phyloP scores from a whole-genome alignment of 2,797 vertebrate species.

The Lerista edwardsae region DNA sequence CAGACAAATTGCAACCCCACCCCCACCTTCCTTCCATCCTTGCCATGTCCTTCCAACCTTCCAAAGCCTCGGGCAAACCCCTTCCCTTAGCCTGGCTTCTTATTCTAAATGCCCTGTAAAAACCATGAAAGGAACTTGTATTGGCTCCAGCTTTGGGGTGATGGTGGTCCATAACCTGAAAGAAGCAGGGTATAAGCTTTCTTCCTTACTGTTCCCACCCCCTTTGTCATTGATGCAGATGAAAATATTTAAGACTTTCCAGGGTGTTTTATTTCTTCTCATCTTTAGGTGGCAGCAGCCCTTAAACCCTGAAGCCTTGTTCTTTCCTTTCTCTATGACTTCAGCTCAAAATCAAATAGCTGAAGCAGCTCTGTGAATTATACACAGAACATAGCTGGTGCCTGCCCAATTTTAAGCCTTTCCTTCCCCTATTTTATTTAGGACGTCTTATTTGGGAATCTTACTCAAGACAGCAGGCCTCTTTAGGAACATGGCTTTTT shows the following conservation, averaged over 20 bases:
- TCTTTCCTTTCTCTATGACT: background rate
- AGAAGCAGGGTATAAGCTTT: background rate
- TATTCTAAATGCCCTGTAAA: background rate
- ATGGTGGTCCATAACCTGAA: too few relatives aligned
- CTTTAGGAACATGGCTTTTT: background rate
- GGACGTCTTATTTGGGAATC: background rate
- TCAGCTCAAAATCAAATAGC: background rate
- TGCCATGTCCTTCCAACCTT: background rate
- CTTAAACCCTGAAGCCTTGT: constrained; percentile 45
- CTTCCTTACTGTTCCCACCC: background rate
- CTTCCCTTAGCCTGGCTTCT: background rate
- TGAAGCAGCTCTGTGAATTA: background rate
- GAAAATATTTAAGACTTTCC: background rate
- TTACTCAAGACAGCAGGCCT: background rate
- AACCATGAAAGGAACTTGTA: background rate
- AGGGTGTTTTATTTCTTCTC: constrained; percentile 47
- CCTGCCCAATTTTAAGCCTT: background rate
- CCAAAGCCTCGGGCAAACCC: background rate
- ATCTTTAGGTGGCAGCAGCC: constrained; percentile 72
- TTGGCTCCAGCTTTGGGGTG: background rate
- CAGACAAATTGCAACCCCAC: background rate
- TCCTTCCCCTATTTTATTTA: background rate
- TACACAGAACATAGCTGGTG: too few relatives aligned
- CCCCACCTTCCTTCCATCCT: background rate
- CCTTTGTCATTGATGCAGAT: too few relatives aligned